Evolutionary conservation across 2,113 vertebrate species (phyloP), one percentile per base, ranked within the genome.

Genomic region (Saguinus imperator): DNA sequence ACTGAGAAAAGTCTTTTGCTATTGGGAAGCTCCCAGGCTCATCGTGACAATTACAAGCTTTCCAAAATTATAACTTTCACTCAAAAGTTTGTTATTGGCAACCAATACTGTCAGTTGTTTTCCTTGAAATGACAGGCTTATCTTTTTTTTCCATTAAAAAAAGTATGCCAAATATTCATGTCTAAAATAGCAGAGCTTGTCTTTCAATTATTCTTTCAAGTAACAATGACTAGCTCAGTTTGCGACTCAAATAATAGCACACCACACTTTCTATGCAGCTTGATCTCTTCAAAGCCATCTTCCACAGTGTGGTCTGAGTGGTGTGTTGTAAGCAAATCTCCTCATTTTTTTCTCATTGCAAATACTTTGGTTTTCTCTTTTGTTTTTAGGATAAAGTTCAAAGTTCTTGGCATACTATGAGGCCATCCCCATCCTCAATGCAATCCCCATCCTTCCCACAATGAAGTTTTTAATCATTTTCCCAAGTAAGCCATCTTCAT

Each of bases 191-290:
- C 23, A 72, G 70, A 81, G 32, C 58, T 75, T 32, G 18, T 70
- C 32, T 20, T 89, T 45, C 10, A 45, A 17, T 27, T 82, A 35
- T 72, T 76, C 52, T 29, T 37, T 45, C n/a, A 48, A 50, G 55
- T 43, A 58, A 61, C 43, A 35, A 29, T 29, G 25, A 50, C 32
- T 21, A 25, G 77, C 20, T 27, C 48, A 20, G 25, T 27, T 37
- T 85, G 32, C 18, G 57, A 2, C 50, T 70, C 40, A 79, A 40
- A 79, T 9, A 23, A 45, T 1, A 0, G 35, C 21, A 43, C 35
- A 9, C 1, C 1, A 8, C 7, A 29, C 32, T 68, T 1, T 5
- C 6, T 5, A 12, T 1, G 13, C 14, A n/a, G 55, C 25, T n/a
- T 40, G 10, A 50, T 40, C 8, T 43, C 27, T 66, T 21, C 17